phyloP scores from a whole-genome alignment of 2,113 vertebrate species.

The Verasper variegatus region DNA sequence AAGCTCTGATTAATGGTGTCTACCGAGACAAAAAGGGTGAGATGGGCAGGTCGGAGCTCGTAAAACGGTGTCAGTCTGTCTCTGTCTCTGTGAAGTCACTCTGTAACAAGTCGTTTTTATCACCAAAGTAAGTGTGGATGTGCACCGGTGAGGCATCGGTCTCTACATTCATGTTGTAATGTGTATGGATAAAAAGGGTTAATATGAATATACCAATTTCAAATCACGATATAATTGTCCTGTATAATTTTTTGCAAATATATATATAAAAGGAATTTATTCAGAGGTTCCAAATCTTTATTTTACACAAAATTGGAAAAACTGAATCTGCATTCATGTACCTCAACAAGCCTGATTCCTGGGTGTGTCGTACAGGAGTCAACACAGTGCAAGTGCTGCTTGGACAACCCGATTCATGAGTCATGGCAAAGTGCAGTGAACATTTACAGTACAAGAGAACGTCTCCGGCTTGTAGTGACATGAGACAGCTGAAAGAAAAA shows the following conservation, averaged over 20 bases:
- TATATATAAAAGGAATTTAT: constrained; percentile 54
- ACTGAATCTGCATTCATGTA: constrained; percentile 10
- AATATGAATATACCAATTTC: constrained; percentile 62
- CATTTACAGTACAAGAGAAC: constrained; percentile 45
- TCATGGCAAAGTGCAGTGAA: constrained; percentile 26
- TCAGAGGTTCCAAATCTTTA: constrained; percentile 57
- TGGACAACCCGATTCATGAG: constrained; percentile 30
- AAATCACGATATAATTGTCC: constrained; percentile 63
- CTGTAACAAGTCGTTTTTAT: constrained; percentile 56
- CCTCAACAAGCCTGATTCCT: constrained; percentile 4
- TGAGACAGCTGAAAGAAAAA: constrained; percentile 22
- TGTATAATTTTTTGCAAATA: constrained; percentile 49
- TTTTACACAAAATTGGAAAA: constrained; percentile 53
- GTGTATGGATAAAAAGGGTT: constrained; percentile 65
- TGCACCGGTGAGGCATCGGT: constrained; percentile 34
- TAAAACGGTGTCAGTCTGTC: constrained; percentile 51
- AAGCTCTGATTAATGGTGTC: constrained; percentile 55
- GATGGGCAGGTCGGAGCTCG: constrained; percentile 58
- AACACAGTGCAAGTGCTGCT: constrained; percentile 28
- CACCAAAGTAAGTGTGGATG: constrained; percentile 67
- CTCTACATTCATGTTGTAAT: constrained; percentile 40
- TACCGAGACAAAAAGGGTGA: constrained; percentile 31
- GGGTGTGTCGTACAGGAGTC: neutral
- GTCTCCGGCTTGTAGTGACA: constrained; percentile 39
- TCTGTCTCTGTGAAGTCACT: constrained; percentile 60